A percentile compares a stretch with the other conserved stretches of the same genome.
These are phyloP conservation scores for Channa argus DNA, from an alignment of 2,113 vertebrate species.

Conservation along the genomic window DNA sequence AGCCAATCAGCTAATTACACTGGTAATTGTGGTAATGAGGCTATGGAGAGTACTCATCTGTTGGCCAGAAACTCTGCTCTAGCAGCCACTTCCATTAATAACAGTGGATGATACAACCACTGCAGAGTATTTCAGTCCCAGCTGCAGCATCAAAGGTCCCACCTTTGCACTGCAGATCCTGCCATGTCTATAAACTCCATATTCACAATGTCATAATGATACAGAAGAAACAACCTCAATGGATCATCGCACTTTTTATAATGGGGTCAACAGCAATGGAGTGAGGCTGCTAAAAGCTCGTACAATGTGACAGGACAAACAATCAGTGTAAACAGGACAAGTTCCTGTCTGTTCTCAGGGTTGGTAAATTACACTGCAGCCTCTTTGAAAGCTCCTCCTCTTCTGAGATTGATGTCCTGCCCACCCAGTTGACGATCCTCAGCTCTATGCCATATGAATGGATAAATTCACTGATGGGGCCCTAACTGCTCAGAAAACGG, in stretches of 20 bases:
- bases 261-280: too few relatives aligned
- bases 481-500: constrained; percentile 25
- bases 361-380: background rate
- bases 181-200: too few relatives aligned
- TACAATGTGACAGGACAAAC: too few relatives aligned
- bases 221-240: too few relatives aligned
- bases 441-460: background rate
- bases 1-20: constrained; percentile 62
- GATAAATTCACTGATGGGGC: constrained; percentile 30
- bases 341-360: too few relatives aligned
- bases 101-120: constrained; percentile 4
- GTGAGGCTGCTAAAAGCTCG: too few relatives aligned
- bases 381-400: constrained; percentile 1
- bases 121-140: background rate
- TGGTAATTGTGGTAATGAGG: constrained; percentile 60
- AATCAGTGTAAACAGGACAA: too few relatives aligned
- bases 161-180: background rate
- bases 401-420: constrained; percentile 2
- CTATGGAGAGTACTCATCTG: constrained; percentile 48
- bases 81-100: constrained; percentile 49
- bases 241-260: too few relatives aligned
- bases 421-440: constrained; percentile 17
- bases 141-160: constrained; percentile 9
- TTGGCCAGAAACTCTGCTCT: constrained; percentile 41
- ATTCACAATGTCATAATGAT: too few relatives aligned